Base-by-base conservation (phyloP, 1,140 invertebrate genomes). In the Teleopsis dalmanni region DNA sequence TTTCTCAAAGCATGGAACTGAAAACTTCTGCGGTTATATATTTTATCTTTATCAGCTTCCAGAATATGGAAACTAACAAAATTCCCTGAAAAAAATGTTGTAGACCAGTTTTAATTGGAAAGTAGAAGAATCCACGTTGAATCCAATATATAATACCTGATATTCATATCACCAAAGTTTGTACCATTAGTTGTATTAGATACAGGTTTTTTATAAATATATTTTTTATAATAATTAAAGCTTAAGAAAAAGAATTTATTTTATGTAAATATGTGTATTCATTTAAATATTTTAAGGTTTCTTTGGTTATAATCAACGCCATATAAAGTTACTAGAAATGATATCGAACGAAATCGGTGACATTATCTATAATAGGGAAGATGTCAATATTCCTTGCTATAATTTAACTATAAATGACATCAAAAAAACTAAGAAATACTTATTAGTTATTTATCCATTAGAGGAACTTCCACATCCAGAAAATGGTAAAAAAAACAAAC, bases 301-400 rank as follows among this genome's bases (percentile, higher is more conserved):
- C 46, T 68, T 66, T 48, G 66, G 66, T 29, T 61, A 65, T 38
- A 61, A 62, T 5, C 60, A 65, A 22, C 31, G 60, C 29, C 67
- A 68, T 35, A 60, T 53, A 23, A 51, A 44, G 6, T 50, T 70
- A 1, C 55, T 55, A 11, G 53, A 56, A 25, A 42, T 66, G 0
- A 48, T 70, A 8, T 50, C 48, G 1, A 53, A 54, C 19, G 61
- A 66, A 42, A 36, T 70, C n/a, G 63, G 60, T 14, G 49, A 61
- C 9, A 37, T 65, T 33, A 49, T 53, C 34, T 66, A 57, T 42
- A 43, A 52, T 9, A 55, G 58, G 4, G 59, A 58, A 37, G 49
- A 35, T 10, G 27, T 9, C 31, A 10, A 14, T 2, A 31, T 51
- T 45, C 14, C 18, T 50, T 69, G 65, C 10, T 54, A 56, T 10